These are phyloP conservation scores for Nymphalis c-album DNA, from an alignment of 2,888 invertebrate species.

Conservation along the genomic window DNA sequence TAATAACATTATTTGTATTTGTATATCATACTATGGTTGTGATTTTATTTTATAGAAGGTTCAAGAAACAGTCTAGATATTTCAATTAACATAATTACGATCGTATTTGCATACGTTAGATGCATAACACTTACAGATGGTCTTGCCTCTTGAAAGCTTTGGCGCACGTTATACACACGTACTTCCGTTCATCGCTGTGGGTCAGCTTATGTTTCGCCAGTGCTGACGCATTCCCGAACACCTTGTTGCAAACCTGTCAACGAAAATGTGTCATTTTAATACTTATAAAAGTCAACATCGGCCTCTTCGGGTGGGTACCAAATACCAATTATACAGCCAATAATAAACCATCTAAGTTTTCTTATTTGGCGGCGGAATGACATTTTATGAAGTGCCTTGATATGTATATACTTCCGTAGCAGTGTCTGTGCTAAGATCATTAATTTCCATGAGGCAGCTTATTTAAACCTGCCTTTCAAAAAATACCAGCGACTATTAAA, in stretches of 20 bases:
- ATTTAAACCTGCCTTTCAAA: no score
- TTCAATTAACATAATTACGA: neutral
- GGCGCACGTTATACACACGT: slow-evolving; percentile 96
- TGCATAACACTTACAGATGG: slow-evolving; percentile 91
- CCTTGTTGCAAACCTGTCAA: slow-evolving; percentile 95
- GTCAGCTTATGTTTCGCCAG: slow-evolving; percentile 98
- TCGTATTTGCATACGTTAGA: neutral
- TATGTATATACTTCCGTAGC: no score
- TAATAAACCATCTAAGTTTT: no score
- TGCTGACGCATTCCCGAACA: slow-evolving; percentile 98
- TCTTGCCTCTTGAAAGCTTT: slow-evolving; percentile 99
- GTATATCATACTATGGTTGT: neutral
- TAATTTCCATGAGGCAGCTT: no score
- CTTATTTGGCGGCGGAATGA: no score
- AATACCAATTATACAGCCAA: no score
- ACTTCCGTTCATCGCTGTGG: slow-evolving; percentile 98
- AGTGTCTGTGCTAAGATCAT: no score
- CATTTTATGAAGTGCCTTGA: no score
- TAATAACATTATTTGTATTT: neutral
- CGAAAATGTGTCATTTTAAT: slow-evolving; percentile 20
- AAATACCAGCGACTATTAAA: no score
- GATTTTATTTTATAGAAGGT: neutral
- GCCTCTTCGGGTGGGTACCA: no score
- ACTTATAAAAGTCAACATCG: neutral
- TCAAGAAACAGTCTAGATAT: neutral